Percentiles rank a stretch among this genome's conserved stretches.
These are phyloP conservation scores for Pagetopsis macropterus DNA, from an alignment of 2,797 vertebrate species.

Conservation along the genomic window DNA sequence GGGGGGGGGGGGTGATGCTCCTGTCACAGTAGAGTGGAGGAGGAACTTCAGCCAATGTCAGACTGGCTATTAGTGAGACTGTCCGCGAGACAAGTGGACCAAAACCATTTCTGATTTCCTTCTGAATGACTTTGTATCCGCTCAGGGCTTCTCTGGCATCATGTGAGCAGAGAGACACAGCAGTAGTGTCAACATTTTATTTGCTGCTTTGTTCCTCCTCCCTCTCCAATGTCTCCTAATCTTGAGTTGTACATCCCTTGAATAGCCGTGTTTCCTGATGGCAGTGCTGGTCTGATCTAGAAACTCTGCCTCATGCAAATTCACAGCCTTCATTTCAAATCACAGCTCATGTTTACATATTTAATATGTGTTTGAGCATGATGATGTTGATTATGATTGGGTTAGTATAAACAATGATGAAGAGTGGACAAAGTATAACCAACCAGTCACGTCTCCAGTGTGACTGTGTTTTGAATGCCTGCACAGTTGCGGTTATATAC, in stretches of 20 bases:
- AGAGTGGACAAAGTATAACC: too few species aligned
- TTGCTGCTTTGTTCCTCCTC: slow-evolving; percentile 46
- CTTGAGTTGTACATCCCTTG: slow-evolving; percentile 13
- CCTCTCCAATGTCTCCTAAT: slow-evolving; percentile 47
- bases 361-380: not conserved
- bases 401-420: too few species aligned
- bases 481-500: too few species aligned
- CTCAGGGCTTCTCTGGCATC: slow-evolving; percentile 16
- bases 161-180: not conserved
- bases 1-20: slow-evolving; percentile 17
- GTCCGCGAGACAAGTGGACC: slow-evolving; percentile 47
- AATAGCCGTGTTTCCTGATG: slow-evolving; percentile 39
- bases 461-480: too few species aligned
- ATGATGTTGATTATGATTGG: too few species aligned
- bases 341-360: not conserved
- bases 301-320: not conserved
- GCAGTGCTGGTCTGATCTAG: slow-evolving; percentile 26
- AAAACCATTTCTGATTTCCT: slow-evolving; percentile 59
- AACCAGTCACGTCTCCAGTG: too few species aligned
- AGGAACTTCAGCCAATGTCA: slow-evolving; percentile 37
- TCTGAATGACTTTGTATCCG: slow-evolving; percentile 46
- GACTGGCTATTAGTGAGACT: slow-evolving; percentile 48
- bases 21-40: slow-evolving; percentile 30
- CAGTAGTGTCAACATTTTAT: slow-evolving; percentile 52
- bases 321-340: slow-evolving; percentile 7